Conservation (phyloP, 2,888 invertebrate species). For the Mesorhabditis spiculigera region DNA sequence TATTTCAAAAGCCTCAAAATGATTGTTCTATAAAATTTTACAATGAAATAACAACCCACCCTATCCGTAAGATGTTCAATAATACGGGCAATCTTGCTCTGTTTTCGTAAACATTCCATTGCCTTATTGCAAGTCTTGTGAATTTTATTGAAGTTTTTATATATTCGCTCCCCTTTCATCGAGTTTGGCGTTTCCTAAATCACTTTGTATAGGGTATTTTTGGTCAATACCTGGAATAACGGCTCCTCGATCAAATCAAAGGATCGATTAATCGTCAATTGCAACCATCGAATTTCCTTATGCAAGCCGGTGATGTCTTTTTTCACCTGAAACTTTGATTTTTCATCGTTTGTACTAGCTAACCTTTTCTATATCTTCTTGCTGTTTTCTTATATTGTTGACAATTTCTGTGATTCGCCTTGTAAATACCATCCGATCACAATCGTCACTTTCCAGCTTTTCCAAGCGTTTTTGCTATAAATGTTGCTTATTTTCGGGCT, state of each 20-base stretch:
- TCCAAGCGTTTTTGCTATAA: neutral
- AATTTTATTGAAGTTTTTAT: neutral
- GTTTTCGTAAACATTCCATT: neutral
- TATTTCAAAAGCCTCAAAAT: neutral
- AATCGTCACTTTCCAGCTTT: constrained; percentile 5
- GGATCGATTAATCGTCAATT: neutral
- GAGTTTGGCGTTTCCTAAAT: neutral
- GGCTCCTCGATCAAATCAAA: neutral
- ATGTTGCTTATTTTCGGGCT: neutral
- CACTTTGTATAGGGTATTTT: neutral
- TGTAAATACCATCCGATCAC: constrained; percentile 3
- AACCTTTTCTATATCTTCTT: neutral
- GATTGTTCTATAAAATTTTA: neutral
- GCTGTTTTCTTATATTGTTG: neutral
- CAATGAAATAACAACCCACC: neutral
- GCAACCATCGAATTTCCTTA: constrained; percentile 1
- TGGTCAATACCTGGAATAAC: neutral
- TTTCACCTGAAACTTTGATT: neutral
- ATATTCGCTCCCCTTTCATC: neutral
- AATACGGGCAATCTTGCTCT: too few species aligned
- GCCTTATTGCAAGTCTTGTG: neutral
- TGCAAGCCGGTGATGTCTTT: constrained; percentile 4
- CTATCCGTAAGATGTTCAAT: too few species aligned
- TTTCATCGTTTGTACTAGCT: neutral
- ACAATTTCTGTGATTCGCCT: constrained; percentile 3